A percentile compares a stretch with the other conserved stretches of the same genome.
Conservation (phyloP, 2,888 invertebrate species). For the Thalpophila matura region DNA sequence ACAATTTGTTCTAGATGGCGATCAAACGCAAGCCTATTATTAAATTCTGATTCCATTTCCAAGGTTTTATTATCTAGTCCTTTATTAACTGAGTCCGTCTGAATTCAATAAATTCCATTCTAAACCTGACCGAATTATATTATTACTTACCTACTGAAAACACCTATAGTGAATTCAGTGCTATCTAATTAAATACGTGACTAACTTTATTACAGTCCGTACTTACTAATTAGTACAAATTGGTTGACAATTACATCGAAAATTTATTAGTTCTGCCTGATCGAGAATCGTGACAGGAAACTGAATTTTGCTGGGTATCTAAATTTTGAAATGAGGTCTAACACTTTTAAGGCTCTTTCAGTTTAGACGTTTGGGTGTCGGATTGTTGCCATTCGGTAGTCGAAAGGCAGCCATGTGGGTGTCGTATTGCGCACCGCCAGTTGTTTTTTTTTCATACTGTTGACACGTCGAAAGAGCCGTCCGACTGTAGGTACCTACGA, state of each 20-base stretch:
- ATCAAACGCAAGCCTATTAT: too few species aligned
- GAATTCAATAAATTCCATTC: background rate
- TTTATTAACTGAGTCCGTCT: too few species aligned
- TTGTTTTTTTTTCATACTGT: too few species aligned
- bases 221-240: constrained; percentile 36
- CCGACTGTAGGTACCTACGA: too few species aligned
- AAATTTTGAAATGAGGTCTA: background rate
- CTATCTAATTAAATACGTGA: constrained; percentile 12
- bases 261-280: constrained; percentile 11
- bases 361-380: too few species aligned
- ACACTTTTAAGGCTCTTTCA: constrained; percentile 4
- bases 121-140: constrained; percentile 3
- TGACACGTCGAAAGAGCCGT: too few species aligned
- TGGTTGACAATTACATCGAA: constrained; percentile 17
- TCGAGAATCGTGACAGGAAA: constrained; percentile 29
- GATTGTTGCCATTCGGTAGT: too few species aligned
- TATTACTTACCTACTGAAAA: background rate
- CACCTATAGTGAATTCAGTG: background rate
- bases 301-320: constrained; percentile 5
- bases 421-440: too few species aligned
- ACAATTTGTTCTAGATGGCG: too few species aligned
- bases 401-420: too few species aligned
- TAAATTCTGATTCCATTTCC: too few species aligned
- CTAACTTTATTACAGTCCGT: constrained; percentile 16
- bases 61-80: too few species aligned